Evolutionary conservation across 2,888 invertebrate species (phyloP).

Genomic region (Eupithecia insigniata): DNA sequence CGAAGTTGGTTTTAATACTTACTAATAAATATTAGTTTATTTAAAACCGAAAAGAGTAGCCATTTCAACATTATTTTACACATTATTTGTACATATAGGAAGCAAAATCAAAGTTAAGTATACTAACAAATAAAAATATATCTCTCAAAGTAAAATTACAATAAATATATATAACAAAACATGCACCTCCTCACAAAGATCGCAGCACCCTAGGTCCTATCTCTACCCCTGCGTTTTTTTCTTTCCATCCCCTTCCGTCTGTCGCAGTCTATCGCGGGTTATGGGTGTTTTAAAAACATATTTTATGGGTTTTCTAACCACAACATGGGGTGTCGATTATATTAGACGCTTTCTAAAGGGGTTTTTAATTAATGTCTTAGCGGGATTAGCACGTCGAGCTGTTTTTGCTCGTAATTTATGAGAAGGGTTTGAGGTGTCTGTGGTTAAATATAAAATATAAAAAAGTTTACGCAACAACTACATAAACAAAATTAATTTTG

Average conservation of each 20-base stretch:
- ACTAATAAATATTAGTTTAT: too few relatives aligned
- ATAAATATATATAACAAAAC: not conserved
- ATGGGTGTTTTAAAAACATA: slow-evolving; percentile 53
- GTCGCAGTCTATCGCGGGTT: not conserved
- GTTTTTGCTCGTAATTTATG: slow-evolving; percentile 30
- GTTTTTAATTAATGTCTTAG: slow-evolving; percentile 58
- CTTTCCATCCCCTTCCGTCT: slow-evolving; percentile 5
- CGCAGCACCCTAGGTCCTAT: not conserved
- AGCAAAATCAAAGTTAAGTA: too few relatives aligned
- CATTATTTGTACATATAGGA: too few relatives aligned
- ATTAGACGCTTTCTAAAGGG: slow-evolving; percentile 50
- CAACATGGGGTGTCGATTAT: slow-evolving; percentile 55
- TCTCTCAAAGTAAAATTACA: not conserved
- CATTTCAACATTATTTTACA: too few relatives aligned
- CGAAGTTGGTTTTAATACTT: not conserved
- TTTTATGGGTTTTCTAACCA: slow-evolving; percentile 52
- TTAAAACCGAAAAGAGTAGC: too few relatives aligned
- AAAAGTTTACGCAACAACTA: too few relatives aligned
- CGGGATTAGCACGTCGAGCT: slow-evolving; percentile 60
- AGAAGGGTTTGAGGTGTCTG: slow-evolving; percentile 2
- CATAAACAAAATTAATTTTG: too few relatives aligned
- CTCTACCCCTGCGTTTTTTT: not conserved
- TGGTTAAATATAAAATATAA: not conserved
- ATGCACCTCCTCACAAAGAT: not conserved
- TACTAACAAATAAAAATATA: too few relatives aligned